A percentile compares a stretch with the other conserved stretches of the same genome.
Conservation (phyloP, 1,140 invertebrate species). For the Bombus affinis region DNA sequence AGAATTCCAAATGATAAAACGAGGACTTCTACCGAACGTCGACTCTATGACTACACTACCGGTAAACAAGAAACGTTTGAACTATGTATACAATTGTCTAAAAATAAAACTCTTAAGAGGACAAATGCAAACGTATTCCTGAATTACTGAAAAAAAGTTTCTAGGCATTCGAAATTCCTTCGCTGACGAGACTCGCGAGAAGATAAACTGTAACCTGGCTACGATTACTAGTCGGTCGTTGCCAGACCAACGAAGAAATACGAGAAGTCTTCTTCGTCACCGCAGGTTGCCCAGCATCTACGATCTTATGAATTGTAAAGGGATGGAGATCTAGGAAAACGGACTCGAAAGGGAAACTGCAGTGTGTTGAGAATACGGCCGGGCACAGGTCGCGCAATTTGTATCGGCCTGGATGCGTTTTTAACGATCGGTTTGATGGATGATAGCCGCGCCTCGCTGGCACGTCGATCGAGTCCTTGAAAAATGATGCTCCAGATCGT, state of each 20-base stretch:
- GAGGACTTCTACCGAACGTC: too few relatives aligned
- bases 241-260: not conserved
- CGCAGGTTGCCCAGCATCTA: not conserved
- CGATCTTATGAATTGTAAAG: not conserved
- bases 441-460: slow-evolving; percentile 71
- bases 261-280: not conserved
- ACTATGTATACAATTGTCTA: not conserved
- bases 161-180: not conserved
- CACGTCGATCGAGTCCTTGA: slow-evolving; percentile 76
- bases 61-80: not conserved
- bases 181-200: not conserved
- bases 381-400: slow-evolving; percentile 74
- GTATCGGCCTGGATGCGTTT: slow-evolving; percentile 79
- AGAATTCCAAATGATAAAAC: too few relatives aligned
- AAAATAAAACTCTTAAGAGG: not conserved
- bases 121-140: too few relatives aligned
- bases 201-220: not conserved
- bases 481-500: slow-evolving; percentile 77
- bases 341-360: slow-evolving; percentile 26
- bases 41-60: too few relatives aligned
- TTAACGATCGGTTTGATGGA: slow-evolving; percentile 82
- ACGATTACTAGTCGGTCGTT: not conserved
- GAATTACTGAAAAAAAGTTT: not conserved
- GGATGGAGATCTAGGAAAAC: slow-evolving; percentile 34
- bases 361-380: slow-evolving; percentile 4